phyloP scores from a whole-genome alignment of 2,888 invertebrate species.

The Congeria kusceri region DNA sequence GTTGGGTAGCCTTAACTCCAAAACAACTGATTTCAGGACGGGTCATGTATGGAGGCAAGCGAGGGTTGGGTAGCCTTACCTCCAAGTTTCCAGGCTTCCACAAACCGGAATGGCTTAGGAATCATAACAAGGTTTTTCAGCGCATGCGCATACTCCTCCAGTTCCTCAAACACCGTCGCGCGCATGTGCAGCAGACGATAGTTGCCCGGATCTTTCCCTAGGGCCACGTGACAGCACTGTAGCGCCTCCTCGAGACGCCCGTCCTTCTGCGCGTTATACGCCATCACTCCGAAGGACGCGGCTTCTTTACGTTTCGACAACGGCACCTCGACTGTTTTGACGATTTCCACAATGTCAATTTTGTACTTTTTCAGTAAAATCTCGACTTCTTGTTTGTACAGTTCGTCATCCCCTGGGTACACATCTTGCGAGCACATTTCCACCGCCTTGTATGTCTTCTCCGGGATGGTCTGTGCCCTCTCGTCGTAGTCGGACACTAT shows the following conservation, averaged over 20 bases:
- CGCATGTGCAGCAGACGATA: conserved; percentile 68
- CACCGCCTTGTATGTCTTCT: conserved; percentile 74
- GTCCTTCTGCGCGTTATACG: conserved; percentile 62
- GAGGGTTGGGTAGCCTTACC: conserved; percentile 59
- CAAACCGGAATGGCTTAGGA: conserved; percentile 71
- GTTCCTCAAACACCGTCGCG: conserved; percentile 69
- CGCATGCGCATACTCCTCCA: conserved; percentile 64
- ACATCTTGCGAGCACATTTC: conserved; percentile 75
- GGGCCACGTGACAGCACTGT: conserved; percentile 58
- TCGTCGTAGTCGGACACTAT: conserved; percentile 71
- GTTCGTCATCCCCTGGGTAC: conserved; percentile 79
- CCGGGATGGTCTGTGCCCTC: conserved; percentile 40
- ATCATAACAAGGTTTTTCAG: conserved; percentile 74
- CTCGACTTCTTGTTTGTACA: conserved; percentile 73
- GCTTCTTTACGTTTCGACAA: conserved; percentile 58
- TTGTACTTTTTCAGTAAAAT: conserved; percentile 75
- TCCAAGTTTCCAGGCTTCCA: conserved; percentile 80
- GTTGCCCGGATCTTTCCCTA: conserved; percentile 66
- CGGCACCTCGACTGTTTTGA: conserved; percentile 23
- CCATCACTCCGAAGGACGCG: conserved; percentile 66
- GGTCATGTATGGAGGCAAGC: no score
- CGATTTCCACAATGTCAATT: conserved; percentile 52
- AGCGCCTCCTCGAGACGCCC: conserved; percentile 64
- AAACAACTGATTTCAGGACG: no score
- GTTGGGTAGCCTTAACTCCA: no score